A percentile compares a stretch with the other conserved stretches of the same genome.
Evolutionary conservation across 1,140 invertebrate genomes (phyloP).

Genomic region (Bombus haemorrhoidalis): DNA sequence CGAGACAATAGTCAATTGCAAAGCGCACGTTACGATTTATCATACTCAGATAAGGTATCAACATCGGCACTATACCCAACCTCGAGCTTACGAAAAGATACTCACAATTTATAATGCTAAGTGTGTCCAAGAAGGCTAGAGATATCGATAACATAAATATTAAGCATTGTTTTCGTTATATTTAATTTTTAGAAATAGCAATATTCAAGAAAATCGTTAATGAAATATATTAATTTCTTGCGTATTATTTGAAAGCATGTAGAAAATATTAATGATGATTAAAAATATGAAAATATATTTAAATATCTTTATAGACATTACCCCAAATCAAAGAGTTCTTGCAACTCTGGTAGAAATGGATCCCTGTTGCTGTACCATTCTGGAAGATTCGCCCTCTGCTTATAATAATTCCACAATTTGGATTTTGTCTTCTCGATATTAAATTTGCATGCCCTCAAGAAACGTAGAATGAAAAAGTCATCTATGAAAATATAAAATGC

Average conservation of each 20-base stretch:
- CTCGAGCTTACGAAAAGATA: background rate
- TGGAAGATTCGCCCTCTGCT: constrained; percentile 81
- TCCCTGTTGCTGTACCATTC: constrained; percentile 86
- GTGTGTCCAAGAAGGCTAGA: background rate
- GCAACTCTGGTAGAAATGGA: constrained; percentile 83
- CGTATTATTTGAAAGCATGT: background rate
- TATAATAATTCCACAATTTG: constrained; percentile 85
- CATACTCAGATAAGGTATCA: constrained; percentile 4
- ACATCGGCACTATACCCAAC: background rate
- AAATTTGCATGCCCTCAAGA: constrained; percentile 86
- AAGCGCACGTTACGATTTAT: background rate
- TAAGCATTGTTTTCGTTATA: background rate
- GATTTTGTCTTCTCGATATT: constrained; percentile 83
- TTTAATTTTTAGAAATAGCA: background rate
- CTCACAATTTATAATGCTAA: background rate
- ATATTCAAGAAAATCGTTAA: background rate
- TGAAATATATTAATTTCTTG: background rate
- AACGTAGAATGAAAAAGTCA: constrained; percentile 84
- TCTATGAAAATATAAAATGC: constrained; percentile 70
- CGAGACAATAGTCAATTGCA: background rate
- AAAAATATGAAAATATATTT: background rate
- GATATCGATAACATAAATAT: background rate
- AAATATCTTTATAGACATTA: constrained; percentile 55
- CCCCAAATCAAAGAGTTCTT: constrained; percentile 84
- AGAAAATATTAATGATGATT: background rate